Evolutionary conservation across 2,113 vertebrate genomes (phyloP), one percentile per base, ranked within the genome.

Genomic region (Callipepla californica): DNA sequence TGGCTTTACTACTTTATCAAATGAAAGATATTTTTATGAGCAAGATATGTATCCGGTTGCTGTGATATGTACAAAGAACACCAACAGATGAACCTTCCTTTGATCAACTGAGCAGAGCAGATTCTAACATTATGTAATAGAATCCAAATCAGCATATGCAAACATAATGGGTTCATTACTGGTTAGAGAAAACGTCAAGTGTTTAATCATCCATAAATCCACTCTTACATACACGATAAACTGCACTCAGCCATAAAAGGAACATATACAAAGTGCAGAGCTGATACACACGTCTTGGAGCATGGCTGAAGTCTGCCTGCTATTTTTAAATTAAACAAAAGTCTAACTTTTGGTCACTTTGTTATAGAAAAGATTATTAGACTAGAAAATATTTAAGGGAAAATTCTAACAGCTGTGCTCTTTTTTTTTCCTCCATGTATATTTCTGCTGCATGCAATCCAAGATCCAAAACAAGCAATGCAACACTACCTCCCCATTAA

Each of bases 181-280:
- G 73, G 95, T 92, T 83, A 93, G 48, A 25, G 81, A 92, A 95
- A 91, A 91, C 40, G 36, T 53, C 17, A 75, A 91, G 75, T 67
- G 59, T 70, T 93, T 91, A 77, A 96, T 93, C 72, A 89, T 85
- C 92, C 87, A 92, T 68, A 78, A 86, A 72, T 57, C 87, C 92
- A 47, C 91, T 91, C 44, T 89, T 48, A 76, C 21, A 76, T 7
- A 22, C 75, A 85, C 11, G 50, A 63, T 53, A 63, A 90, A 84
- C 34, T 67, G 61, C 32, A 42, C 40, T 84, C 26, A 11, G 78
- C 44, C 69, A 92, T 68, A 85, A 92, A 88, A 76, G 53, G 34
- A 70, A 72, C 13, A 13, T 23, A 85, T 55, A 76, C 30, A 13
- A 92, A 91, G 32, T 34, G 91, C 34, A 80, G 59, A 70, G 28